Evolutionary conservation across 2,113 vertebrate species (phyloP).

Genomic region (Chunga burmeisteri): DNA sequence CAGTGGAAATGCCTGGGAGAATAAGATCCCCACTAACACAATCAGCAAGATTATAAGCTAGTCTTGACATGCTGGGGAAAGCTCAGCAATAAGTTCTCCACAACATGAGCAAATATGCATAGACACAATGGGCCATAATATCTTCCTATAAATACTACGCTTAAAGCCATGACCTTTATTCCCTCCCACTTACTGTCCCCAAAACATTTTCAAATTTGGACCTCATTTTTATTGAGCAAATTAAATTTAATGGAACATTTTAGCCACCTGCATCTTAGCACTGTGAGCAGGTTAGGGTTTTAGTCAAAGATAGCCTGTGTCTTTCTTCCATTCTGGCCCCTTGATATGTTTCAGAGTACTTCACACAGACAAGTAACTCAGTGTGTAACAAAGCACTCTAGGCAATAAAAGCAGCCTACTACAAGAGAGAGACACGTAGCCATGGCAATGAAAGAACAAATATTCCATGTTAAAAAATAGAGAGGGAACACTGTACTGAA

Average conservation of each 20-base stretch:
- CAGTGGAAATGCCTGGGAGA: background rate
- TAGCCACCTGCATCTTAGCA: background rate
- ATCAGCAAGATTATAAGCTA: background rate
- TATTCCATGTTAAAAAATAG: background rate
- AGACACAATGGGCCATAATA: fast-evolving
- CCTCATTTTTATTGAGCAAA: background rate
- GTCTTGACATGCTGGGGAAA: background rate
- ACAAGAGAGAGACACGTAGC: background rate
- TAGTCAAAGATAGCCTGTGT: background rate
- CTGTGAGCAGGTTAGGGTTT: background rate
- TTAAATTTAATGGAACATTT: background rate
- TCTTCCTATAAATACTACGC: background rate
- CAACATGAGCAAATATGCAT: background rate
- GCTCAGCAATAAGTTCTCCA: background rate
- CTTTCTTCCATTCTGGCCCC: background rate
- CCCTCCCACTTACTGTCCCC: background rate
- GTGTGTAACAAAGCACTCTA: background rate
- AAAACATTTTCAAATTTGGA: background rate
- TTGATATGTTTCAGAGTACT: background rate
- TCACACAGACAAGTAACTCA: background rate
- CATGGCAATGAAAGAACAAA: slow-evolving; percentile 11
- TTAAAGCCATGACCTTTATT: background rate
- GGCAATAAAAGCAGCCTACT: slow-evolving; percentile 8
- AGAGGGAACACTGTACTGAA: background rate
- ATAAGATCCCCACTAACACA: background rate